Percentiles rank a stretch among this genome's conserved stretches.
These are phyloP conservation scores for Cyaniris semiargus DNA, from an alignment of 2,888 invertebrate species.

Conservation along the genomic window DNA sequence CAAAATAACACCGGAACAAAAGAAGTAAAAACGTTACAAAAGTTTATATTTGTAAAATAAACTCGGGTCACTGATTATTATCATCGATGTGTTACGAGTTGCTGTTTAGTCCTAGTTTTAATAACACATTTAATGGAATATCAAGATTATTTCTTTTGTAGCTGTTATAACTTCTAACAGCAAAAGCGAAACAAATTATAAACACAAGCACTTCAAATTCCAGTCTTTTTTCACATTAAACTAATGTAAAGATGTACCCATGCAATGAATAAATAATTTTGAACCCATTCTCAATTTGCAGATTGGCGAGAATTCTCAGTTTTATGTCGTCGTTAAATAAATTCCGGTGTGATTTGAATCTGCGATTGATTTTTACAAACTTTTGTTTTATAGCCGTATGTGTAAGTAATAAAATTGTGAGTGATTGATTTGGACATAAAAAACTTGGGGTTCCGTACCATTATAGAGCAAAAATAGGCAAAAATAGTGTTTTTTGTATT, in stretches of 20 bases:
- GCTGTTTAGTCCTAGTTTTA: too few species aligned
- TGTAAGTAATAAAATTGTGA: not conserved
- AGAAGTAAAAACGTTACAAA: too few species aligned
- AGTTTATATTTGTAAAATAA: too few species aligned
- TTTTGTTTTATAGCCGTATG: not conserved
- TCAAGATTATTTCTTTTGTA: too few species aligned
- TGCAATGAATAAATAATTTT: constrained; percentile 20
- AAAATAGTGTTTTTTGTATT: too few species aligned
- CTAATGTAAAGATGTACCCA: constrained; percentile 2
- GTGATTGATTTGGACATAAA: not conserved
- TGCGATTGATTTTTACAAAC: constrained; percentile 19
- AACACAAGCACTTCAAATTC: not conserved
- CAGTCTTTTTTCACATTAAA: not conserved
- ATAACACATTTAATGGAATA: too few species aligned
- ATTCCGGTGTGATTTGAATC: constrained; percentile 10
- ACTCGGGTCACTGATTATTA: too few species aligned
- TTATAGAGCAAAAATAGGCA: too few species aligned
- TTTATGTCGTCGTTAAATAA: constrained; percentile 28
- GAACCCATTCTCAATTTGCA: constrained; percentile 24
- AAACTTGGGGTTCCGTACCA: not conserved
- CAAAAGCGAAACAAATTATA: not conserved
- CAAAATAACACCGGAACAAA: too few species aligned
- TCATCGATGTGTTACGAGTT: too few species aligned
- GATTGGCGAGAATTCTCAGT: constrained; percentile 27
- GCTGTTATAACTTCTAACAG: too few species aligned